These are phyloP conservation scores for Mus minutoides DNA, from an alignment of 2,797 vertebrate genomes.

Conservation along the genomic window DNA sequence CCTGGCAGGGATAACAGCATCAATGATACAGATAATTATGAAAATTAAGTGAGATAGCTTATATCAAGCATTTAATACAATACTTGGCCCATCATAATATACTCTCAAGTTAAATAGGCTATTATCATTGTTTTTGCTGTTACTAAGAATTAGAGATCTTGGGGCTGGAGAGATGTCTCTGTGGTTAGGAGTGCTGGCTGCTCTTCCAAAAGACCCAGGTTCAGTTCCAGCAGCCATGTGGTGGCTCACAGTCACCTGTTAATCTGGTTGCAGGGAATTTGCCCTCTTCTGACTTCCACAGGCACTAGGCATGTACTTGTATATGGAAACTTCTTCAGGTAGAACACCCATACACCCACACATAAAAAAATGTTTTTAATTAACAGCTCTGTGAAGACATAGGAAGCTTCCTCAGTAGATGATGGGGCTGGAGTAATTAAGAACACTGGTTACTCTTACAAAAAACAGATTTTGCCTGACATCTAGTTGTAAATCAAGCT, in stretches of 20 bases:
- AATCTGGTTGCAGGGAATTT: not conserved
- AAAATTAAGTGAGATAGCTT: slow-evolving; percentile 36
- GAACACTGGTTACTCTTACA: not conserved
- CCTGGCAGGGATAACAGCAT: not conserved
- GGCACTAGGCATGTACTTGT: not conserved
- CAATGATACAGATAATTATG: slow-evolving; percentile 17
- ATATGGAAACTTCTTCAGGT: not conserved
- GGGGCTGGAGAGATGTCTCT: not conserved
- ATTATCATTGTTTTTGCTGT: slow-evolving; percentile 17
- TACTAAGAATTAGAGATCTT: slow-evolving; percentile 17
- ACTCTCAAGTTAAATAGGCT: not conserved
- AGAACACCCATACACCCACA: no score
- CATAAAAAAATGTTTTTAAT: no score
- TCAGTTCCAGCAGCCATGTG: not conserved
- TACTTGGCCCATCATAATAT: slow-evolving; percentile 31
- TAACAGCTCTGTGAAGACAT: slow-evolving; percentile 4
- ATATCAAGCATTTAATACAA: not conserved
- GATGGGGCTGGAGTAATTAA: not conserved
- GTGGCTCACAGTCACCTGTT: not conserved
- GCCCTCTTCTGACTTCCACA: no score
- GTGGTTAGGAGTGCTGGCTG: not conserved
- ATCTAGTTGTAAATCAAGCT: not conserved
- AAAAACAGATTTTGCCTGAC: not conserved
- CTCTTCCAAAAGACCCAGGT: not conserved
- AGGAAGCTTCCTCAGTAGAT: not conserved